Base-by-base conservation (phyloP, 2,888 invertebrate genomes). In the Bimastos eiseni region DNA sequence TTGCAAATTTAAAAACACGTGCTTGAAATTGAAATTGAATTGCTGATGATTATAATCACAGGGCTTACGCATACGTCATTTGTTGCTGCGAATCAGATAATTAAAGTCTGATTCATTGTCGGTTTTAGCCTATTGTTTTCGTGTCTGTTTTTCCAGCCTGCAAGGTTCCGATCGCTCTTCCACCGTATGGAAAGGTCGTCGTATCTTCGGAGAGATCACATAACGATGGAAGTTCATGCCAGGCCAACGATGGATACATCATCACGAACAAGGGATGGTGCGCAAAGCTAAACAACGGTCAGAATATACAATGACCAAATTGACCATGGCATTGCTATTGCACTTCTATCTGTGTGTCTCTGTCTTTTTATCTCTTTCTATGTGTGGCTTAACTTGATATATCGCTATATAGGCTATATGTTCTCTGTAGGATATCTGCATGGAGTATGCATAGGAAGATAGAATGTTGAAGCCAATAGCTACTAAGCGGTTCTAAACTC, bases 211-310 rank as follows among this genome's bases (percentile, higher is more conserved):
- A 94, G 91, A 93, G 94, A 37, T 94, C 94, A 93, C 94, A 94
- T 93, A 94, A 94, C 90, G 94, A 94, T 91, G 94, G 94, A 91
- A 94, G 95, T 89, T 95, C 96, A 94, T 96, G 96, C 92, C 95
- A 95, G 90, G 95, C 96, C 0, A 95, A 95, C 89, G 95, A 96
- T 92, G 96, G 95, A 37, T 95, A 95, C 92, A 95, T 96, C 89
- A 93, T 95, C 91, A 95, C 95, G 90, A 95, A 95, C 91, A 95
- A 95, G 90, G 96, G 95, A 83, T 96, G 96, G 96, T 96, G 96
- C 92, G 94, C 96, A 13, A 95, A 95, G 92, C 94, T 95, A 91
- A 91, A 92, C 89, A 91, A 92, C 86, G 89, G 92, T 92, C n/a
- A 83, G 90, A 17, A 44, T n/a, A 70, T 70, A 70, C 15, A 41